These are phyloP conservation scores for Arizona elegans DNA, from an alignment of 2,113 vertebrate species.

Conservation along the genomic window DNA sequence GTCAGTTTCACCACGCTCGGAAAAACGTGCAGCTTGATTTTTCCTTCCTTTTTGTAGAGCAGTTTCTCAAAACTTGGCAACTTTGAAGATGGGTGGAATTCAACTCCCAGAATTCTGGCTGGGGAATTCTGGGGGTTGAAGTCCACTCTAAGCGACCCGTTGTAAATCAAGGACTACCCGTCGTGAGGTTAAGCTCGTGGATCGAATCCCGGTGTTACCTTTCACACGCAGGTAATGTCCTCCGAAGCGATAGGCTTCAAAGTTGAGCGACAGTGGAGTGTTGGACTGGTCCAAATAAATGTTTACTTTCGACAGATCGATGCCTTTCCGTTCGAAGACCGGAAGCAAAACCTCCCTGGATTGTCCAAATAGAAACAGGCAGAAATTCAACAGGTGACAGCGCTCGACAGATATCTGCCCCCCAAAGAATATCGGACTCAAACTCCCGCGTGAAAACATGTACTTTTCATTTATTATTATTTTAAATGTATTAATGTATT, in stretches of 20 bases:
- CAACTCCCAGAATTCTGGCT: neutral
- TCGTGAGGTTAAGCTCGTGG: neutral
- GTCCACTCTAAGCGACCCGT: neutral
- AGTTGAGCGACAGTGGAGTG: slow-evolving; percentile 88
- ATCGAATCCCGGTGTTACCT: slow-evolving; percentile 69
- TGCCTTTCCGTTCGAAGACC: slow-evolving; percentile 89
- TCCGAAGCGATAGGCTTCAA: slow-evolving; percentile 90
- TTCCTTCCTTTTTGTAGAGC: neutral
- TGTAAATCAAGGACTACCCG: too few species aligned
- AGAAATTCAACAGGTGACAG: accelerated
- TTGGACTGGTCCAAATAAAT: slow-evolving; percentile 96
- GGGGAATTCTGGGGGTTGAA: neutral
- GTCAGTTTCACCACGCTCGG: neutral
- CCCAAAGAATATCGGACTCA: neutral
- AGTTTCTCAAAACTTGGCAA: neutral
- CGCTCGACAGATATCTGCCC: neutral
- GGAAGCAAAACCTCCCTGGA: slow-evolving; percentile 88
- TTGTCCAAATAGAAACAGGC: neutral
- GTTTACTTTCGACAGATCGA: slow-evolving; percentile 79
- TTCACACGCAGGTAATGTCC: slow-evolving; percentile 95
- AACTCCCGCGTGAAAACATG: neutral
- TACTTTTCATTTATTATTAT: neutral
- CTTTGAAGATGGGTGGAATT: neutral
- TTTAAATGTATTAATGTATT: neutral
- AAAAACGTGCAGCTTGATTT: neutral